Conservation (phyloP, 1,140 invertebrate genomes). For the Drosophila micromelanica region DNA sequence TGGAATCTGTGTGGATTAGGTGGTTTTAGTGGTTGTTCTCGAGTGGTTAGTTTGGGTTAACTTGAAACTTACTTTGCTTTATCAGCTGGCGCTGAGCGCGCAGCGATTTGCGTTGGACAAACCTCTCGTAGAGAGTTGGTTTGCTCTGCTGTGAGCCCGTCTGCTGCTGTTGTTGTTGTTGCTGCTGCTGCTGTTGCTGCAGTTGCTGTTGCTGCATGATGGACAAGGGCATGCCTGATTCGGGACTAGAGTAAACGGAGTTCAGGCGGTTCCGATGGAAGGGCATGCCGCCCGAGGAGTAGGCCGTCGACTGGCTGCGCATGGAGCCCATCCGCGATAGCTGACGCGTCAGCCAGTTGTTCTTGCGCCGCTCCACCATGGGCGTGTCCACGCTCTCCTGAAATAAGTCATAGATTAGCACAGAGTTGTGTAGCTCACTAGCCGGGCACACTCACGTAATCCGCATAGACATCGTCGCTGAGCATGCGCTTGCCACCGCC, state of each 20-base stretch:
- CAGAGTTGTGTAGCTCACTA: background rate
- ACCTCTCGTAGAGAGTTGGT: slow-evolving; percentile 91
- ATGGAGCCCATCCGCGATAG: slow-evolving; percentile 93
- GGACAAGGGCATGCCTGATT: slow-evolving; percentile 86
- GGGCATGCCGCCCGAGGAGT: slow-evolving; percentile 91
- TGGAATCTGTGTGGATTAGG: slow-evolving; percentile 63
- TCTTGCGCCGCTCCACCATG: slow-evolving; percentile 92
- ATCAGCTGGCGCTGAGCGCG: slow-evolving; percentile 88
- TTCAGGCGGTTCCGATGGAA: slow-evolving; percentile 90
- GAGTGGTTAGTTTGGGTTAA: too few species aligned
- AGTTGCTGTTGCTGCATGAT: slow-evolving; percentile 80
- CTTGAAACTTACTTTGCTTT: slow-evolving; percentile 86
- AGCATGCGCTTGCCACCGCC: slow-evolving; percentile 86
- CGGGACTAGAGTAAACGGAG: slow-evolving; percentile 91
- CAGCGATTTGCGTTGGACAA: slow-evolving; percentile 91
- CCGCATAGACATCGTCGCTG: slow-evolving; percentile 93
- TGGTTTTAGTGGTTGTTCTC: background rate
- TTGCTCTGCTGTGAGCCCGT: slow-evolving; percentile 85
- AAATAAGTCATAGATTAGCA: background rate
- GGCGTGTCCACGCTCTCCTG: slow-evolving; percentile 95
- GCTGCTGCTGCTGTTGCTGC: slow-evolving; percentile 70
- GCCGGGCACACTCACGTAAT: slow-evolving; percentile 88
- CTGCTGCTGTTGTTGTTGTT: slow-evolving; percentile 68
- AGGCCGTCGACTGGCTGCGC: slow-evolving; percentile 92
- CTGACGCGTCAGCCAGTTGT: slow-evolving; percentile 93